Base-by-base conservation (phyloP, 2,113 vertebrate species). In the Acinonyx jubatus region DNA sequence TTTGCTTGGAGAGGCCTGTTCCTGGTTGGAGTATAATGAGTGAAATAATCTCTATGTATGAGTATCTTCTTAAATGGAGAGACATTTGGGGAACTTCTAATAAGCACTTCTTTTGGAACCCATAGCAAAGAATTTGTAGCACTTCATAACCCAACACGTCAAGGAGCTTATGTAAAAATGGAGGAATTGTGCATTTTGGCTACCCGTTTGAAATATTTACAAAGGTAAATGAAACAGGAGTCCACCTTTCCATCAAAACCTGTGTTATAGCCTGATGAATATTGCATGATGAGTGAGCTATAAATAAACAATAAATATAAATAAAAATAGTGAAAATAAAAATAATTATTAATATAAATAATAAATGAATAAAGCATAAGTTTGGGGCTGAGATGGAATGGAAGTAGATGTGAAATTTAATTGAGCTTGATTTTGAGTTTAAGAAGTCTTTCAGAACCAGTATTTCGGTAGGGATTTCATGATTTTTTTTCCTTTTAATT, bases 251-350 rank as follows among this genome's bases (percentile, higher is more conserved):
- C 87, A 19, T 93, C 97, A 97, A 81, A 84, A 74, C 52, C 21
- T 81, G 74, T 92, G 92, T 94, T 97, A 98, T 55, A 96, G 86
- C 69, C 80, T 98, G 97, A 97, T 99, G 98, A 98, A 98, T 98
- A 98, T 98, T 98, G 95, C 89, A 98, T 98, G 98, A 97, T 79
- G 79, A 98, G 85, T 97, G 88, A 97, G 97, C 92, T 98, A 98
- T 98, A 98, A 99, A 99, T 98, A 99, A 99, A 99, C 98, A 98
- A 98, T 97, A 99, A 98, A 85, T 86, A 96, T 94, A 98, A 98
- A 98, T 98, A 98, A 97, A 97, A 97, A 97, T 97, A 97, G 86
- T 82, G 95, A 98, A 97, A 98, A 98, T 97, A 98, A 98, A 97
- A 97, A 98, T 99, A 98, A 98, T 97, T 96, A 97, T 97, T 89